phyloP scores from a whole-genome alignment of 2,113 vertebrate species.

The Campylorhamphus procurvoides region DNA sequence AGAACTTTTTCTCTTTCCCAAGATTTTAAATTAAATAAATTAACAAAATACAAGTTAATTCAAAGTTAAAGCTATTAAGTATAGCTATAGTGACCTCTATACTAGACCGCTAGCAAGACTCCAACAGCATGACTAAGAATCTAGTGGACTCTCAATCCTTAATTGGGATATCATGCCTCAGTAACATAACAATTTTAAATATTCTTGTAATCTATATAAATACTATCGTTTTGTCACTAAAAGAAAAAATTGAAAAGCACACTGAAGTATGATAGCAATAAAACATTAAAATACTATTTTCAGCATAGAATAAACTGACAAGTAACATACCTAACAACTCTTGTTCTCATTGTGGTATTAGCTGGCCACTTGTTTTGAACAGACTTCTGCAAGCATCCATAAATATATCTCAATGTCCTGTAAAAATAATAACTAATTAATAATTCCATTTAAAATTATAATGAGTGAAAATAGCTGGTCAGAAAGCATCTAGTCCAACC shows the following conservation, averaged over 20 bases:
- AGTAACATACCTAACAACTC: slow-evolving; percentile 92
- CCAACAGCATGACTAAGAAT: not conserved
- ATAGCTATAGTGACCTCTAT: not conserved
- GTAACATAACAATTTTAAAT: not conserved
- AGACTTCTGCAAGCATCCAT: slow-evolving; percentile 96
- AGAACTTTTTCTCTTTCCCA: not conserved
- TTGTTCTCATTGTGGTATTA: slow-evolving; percentile 95
- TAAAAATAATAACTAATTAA: slow-evolving; percentile 64
- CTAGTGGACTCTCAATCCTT: not conserved
- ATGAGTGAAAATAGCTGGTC: not conserved
- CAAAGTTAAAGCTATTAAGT: not conserved
- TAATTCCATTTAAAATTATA: not conserved
- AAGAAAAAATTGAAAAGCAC: not conserved
- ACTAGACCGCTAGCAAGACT: not conserved
- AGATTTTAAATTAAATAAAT: not conserved
- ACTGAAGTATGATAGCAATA: not conserved
- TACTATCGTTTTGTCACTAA: not conserved
- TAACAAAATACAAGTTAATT: slow-evolving; percentile 5
- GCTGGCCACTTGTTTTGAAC: slow-evolving; percentile 94
- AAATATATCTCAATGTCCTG: slow-evolving; percentile 94
- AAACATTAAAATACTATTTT: not conserved
- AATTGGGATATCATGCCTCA: not conserved
- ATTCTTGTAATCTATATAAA: not conserved
- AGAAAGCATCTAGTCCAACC: not conserved
- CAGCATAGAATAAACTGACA: not conserved